Conservation (phyloP, 1,140 invertebrate genomes). For the Mylabris phalerata region DNA sequence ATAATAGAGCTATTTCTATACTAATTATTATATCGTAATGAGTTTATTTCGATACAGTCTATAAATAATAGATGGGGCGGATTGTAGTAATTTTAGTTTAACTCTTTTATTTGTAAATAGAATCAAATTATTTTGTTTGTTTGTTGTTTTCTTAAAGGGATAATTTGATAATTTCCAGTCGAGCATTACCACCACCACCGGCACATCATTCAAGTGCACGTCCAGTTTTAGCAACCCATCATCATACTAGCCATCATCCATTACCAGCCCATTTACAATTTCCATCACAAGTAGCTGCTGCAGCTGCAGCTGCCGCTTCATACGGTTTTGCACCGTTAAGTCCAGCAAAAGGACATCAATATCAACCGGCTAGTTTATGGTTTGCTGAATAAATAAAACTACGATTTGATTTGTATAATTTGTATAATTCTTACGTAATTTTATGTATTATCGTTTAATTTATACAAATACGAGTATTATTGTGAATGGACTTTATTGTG, state of each 20-base stretch:
- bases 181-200: slow-evolving; percentile 71
- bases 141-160: neutral
- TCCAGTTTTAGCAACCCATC: slow-evolving; percentile 59
- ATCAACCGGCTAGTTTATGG: slow-evolving; percentile 65
- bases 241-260: slow-evolving; percentile 59
- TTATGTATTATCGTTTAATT: no score
- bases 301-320: slow-evolving; percentile 47
- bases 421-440: no score
- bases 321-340: slow-evolving; percentile 65
- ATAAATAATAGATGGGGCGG: no score
- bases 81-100: no score
- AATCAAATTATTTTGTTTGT: neutral
- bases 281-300: slow-evolving; percentile 51
- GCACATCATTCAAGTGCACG: slow-evolving; percentile 78
- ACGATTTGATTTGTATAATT: no score
- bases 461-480: no score
- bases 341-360: slow-evolving; percentile 64
- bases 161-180: slow-evolving; percentile 41
- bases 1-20: neutral
- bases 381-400: slow-evolving; percentile 56
- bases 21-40: no score
- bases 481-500: no score
- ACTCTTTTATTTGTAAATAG: no score
- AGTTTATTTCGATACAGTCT: neutral
- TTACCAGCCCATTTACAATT: slow-evolving; percentile 81